Conservation (phyloP, 2,113 vertebrate genomes). For the Dryoscopus gambensis region DNA sequence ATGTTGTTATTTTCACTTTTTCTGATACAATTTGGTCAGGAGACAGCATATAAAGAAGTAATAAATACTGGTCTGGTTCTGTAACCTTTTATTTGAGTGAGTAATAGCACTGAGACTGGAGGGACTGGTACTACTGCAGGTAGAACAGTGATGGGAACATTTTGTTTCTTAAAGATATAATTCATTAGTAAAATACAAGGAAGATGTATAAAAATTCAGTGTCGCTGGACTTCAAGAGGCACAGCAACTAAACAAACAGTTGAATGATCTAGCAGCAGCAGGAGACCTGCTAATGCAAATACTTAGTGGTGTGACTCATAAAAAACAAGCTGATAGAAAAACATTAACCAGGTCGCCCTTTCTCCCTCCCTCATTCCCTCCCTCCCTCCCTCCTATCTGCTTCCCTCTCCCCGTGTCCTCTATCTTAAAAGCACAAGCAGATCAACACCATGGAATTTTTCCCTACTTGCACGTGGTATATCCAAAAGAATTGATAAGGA, state of each 20-base stretch:
- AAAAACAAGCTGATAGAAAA: slow-evolving; percentile 61
- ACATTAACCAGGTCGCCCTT: slow-evolving; percentile 44
- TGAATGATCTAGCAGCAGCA: slow-evolving; percentile 44
- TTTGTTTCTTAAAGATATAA: neutral
- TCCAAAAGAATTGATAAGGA: neutral
- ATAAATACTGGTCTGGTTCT: neutral
- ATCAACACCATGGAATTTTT: neutral
- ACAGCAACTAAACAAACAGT: slow-evolving; percentile 57
- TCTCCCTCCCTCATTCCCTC: neutral
- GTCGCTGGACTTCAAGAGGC: neutral
- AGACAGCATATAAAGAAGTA: neutral
- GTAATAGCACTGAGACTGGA: neutral
- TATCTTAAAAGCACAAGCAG: neutral
- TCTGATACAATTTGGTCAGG: neutral
- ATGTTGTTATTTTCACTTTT: neutral
- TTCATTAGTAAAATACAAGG: neutral
- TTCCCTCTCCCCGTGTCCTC: neutral
- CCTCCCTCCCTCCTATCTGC: neutral
- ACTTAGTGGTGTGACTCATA: slow-evolving; percentile 62
- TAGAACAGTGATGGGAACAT: neutral
- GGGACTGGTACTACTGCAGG: neutral
- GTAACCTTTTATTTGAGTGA: neutral
- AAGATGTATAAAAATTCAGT: neutral
- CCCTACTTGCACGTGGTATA: neutral
- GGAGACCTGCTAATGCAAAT: slow-evolving; percentile 64